phyloP scores from a whole-genome alignment of 1,140 invertebrate species.

The Papilio helenus region DNA sequence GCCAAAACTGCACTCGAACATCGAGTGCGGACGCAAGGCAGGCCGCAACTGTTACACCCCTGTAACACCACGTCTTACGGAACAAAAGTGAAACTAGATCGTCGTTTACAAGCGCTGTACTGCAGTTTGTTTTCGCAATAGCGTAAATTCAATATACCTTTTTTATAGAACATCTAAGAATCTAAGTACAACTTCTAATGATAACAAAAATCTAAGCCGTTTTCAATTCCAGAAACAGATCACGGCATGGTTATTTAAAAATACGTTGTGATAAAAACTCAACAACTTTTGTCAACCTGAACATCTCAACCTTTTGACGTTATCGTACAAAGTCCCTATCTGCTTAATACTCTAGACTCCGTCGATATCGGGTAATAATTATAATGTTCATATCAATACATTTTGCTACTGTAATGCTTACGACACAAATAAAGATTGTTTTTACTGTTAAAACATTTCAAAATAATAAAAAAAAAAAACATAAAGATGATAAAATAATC shows the following conservation, averaged over 20 bases:
- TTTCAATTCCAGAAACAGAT: not conserved
- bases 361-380: conserved; percentile 9
- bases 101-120: not conserved
- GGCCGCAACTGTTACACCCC: conserved; percentile 49
- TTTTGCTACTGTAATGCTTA: conserved; percentile 27
- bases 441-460: not conserved
- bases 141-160: not conserved
- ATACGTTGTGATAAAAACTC: not conserved
- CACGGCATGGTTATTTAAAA: no score
- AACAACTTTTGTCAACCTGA: not conserved
- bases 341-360: not conserved
- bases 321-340: conserved; percentile 17
- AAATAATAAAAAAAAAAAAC: conserved; percentile 6
- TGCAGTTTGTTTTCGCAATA: not conserved
- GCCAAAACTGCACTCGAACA: conserved; percentile 79
- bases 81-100: conserved; percentile 39
- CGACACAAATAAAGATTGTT: conserved; percentile 19
- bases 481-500: conserved; percentile 16
- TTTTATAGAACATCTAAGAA: not conserved
- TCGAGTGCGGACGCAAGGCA: conserved; percentile 54
- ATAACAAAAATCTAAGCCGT: not conserved
- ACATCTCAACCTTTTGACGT: conserved; percentile 3
- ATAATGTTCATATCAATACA: conserved; percentile 1
- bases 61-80: not conserved
- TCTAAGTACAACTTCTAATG: not conserved